Conservation (phyloP, 2,888 invertebrate genomes). For the Phyto melanocephala region DNA sequence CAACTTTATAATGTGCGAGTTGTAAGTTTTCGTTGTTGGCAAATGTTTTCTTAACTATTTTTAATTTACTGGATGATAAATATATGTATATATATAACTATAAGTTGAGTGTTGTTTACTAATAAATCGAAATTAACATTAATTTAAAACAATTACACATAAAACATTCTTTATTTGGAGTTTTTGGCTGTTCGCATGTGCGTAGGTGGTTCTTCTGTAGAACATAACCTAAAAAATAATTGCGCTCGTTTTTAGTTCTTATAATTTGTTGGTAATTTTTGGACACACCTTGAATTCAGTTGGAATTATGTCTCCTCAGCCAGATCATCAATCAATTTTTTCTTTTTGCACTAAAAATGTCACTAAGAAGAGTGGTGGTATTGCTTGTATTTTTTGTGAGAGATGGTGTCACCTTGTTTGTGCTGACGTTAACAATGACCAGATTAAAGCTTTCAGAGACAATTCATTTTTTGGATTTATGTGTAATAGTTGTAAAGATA, state of each 20-base stretch:
- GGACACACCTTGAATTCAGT: no score
- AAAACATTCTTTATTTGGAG: background rate
- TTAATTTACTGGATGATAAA: no score
- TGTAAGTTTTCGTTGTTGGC: background rate
- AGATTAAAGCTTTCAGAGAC: background rate
- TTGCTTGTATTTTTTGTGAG: background rate
- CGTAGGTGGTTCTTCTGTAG: no score
- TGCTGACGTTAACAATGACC: background rate
- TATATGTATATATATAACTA: background rate
- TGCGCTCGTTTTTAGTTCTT: background rate
- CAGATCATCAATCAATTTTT: background rate
- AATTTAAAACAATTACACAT: no score
- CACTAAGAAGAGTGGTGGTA: background rate
- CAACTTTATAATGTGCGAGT: background rate
- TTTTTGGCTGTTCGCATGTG: no score
- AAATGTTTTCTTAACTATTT: background rate
- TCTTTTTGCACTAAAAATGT: background rate
- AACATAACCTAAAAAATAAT: background rate
- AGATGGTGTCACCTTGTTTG: background rate
- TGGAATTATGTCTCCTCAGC: background rate
- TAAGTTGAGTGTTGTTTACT: background rate
- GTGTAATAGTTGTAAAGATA: background rate
- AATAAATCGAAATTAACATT: no score
- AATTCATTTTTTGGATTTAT: conserved; percentile 8
- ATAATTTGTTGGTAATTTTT: no score